phyloP scores from a whole-genome alignment of 2,888 invertebrate genomes.

The Dascillus cervinus region DNA sequence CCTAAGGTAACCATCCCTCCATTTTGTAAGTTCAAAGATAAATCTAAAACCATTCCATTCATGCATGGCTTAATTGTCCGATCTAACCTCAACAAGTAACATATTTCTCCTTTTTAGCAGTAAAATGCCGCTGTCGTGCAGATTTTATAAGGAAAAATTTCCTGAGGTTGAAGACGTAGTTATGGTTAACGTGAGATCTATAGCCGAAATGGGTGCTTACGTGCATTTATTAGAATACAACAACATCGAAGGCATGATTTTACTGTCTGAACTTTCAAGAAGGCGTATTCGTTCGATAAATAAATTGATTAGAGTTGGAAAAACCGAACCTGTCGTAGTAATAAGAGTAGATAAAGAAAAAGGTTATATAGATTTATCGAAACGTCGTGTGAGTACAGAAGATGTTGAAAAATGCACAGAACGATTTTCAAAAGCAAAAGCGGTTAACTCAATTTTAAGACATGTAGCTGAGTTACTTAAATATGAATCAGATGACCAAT shows the following conservation, averaged over 20 bases:
- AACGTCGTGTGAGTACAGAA: conserved; percentile 95
- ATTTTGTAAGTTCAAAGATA: too few species aligned
- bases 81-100: background rate
- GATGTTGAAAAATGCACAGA: conserved; percentile 98
- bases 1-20: too few species aligned
- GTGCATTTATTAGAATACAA: conserved; percentile 97
- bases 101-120: background rate
- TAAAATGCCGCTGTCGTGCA: conserved; percentile 84
- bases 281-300: conserved; percentile 99
- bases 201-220: conserved; percentile 99
- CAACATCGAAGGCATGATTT: conserved; percentile 98
- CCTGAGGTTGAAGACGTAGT: conserved; percentile 99
- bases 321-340: conserved; percentile 98
- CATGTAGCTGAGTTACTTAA: conserved; percentile 94
- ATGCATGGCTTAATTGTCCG: too few species aligned
- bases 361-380: conserved; percentile 99
- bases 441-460: conserved; percentile 94
- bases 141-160: conserved; percentile 95
- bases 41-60: too few species aligned
- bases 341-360: conserved; percentile 99
- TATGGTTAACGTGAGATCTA: conserved; percentile 96
- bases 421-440: conserved; percentile 95
- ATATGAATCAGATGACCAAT: conserved; percentile 83
- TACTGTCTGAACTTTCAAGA: conserved; percentile 94
- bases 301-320: conserved; percentile 96